Evolutionary conservation across 2,797 vertebrate species (phyloP).

Genomic region (Urosaurus nigricauda): DNA sequence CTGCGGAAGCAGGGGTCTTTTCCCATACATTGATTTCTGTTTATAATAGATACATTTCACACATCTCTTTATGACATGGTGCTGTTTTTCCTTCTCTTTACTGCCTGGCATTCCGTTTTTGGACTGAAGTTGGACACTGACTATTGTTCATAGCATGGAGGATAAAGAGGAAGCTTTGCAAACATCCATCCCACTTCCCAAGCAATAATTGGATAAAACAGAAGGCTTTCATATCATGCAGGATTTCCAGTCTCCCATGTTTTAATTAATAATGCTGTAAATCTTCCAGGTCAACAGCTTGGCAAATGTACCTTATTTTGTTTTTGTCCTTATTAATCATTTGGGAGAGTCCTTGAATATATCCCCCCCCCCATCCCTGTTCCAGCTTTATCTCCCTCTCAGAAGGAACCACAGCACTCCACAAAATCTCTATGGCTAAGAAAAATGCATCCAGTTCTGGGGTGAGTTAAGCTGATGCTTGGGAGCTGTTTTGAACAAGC

Average conservation of each 20-base stretch:
- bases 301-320: neutral
- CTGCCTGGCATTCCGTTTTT: neutral
- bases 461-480: rapidly evolving
- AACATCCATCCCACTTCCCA: neutral
- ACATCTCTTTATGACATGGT: no score
- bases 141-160: neutral
- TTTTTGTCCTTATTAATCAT: rapidly evolving
- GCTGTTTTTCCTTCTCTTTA: neutral
- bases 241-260: neutral
- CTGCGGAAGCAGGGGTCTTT: neutral
- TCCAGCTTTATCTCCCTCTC: rapidly evolving
- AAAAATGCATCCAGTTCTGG: neutral
- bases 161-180: neutral
- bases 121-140: neutral
- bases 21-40: neutral
- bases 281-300: neutral
- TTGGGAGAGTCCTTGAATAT: neutral
- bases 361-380: neutral
- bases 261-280: neutral
- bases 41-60: neutral
- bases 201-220: neutral
- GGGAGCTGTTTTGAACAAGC: neutral
- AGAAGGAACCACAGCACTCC: rapidly evolving
- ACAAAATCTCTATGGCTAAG: rapidly evolving
- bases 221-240: neutral